Conservation (phyloP, 2,113 vertebrate genomes). For the Sander vitreus region DNA sequence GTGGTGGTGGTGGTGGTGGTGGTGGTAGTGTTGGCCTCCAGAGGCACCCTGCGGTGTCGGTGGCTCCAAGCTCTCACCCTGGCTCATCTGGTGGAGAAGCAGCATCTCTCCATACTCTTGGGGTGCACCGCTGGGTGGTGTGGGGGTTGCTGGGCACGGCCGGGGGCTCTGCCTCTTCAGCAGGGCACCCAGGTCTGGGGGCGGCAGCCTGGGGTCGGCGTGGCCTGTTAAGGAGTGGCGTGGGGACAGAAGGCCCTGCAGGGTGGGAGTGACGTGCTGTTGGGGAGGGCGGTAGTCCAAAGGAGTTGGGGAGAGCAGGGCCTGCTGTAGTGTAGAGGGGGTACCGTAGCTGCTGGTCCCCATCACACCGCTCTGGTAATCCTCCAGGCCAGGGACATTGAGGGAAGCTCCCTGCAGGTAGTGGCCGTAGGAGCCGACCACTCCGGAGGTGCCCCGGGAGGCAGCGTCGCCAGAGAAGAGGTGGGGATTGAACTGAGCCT, state of each 20-base stretch:
- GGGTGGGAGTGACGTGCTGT: slow-evolving; percentile 94
- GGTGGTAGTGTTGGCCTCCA: slow-evolving; percentile 88
- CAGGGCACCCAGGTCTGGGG: slow-evolving; percentile 92
- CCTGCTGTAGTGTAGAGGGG: slow-evolving; percentile 95
- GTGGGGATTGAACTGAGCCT: slow-evolving; percentile 92
- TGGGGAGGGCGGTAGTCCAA: slow-evolving; percentile 92
- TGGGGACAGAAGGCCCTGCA: slow-evolving; percentile 97
- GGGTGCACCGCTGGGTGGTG: slow-evolving; percentile 59
- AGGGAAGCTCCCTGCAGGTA: slow-evolving; percentile 87
- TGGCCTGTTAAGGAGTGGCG: slow-evolving; percentile 96
- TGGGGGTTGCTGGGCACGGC: slow-evolving; percentile 76
- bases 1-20: slow-evolving; percentile 90
- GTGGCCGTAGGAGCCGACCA: slow-evolving; percentile 82
- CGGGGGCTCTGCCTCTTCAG: slow-evolving; percentile 89
- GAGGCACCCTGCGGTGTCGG: slow-evolving; percentile 77
- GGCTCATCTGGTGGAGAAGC: slow-evolving; percentile 91
- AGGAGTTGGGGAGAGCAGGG: slow-evolving; percentile 95
- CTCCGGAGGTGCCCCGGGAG: slow-evolving; percentile 69
- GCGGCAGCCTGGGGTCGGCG: slow-evolving; percentile 91
- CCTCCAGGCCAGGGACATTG: slow-evolving; percentile 87
- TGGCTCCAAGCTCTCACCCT: slow-evolving; percentile 88
- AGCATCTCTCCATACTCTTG: slow-evolving; percentile 92
- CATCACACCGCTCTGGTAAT: slow-evolving; percentile 85
- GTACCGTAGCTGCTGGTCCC: slow-evolving; percentile 74
- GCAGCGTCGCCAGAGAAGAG: slow-evolving; percentile 84